These are phyloP conservation scores for Phalloptychus januarius DNA, from an alignment of 2,797 vertebrate genomes.

Conservation along the genomic window DNA sequence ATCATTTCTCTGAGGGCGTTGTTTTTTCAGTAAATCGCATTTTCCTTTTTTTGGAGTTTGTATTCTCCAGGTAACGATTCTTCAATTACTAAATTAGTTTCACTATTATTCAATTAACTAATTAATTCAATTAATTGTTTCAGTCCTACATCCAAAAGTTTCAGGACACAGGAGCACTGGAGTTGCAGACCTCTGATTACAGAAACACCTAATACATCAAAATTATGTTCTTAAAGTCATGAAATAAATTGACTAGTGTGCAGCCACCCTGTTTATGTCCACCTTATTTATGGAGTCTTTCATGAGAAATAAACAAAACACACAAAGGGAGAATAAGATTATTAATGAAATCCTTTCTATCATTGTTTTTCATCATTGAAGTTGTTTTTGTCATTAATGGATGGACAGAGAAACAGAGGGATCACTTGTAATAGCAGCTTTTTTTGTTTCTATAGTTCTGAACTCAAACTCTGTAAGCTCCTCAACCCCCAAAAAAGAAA, in stretches of 20 bases:
- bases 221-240: background rate
- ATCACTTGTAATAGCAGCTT: background rate
- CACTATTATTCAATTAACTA: no score
- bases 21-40: no score
- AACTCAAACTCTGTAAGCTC: background rate
- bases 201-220: background rate
- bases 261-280: background rate
- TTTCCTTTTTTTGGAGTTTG: no score
- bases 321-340: background rate
- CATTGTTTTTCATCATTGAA: background rate
- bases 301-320: background rate
- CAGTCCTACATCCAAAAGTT: background rate
- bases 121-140: no score
- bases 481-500: background rate
- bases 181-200: background rate
- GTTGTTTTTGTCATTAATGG: background rate
- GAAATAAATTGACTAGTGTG: background rate
- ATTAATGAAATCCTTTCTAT: background rate
- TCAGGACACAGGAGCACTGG: background rate
- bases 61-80: no score
- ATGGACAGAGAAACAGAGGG: background rate
- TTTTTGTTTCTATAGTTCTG: background rate
- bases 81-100: no score
- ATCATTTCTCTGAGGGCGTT: no score
- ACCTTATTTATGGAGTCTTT: background rate